Conservation (phyloP, 2,113 vertebrate genomes). For the Ictalurus furcatus region DNA sequence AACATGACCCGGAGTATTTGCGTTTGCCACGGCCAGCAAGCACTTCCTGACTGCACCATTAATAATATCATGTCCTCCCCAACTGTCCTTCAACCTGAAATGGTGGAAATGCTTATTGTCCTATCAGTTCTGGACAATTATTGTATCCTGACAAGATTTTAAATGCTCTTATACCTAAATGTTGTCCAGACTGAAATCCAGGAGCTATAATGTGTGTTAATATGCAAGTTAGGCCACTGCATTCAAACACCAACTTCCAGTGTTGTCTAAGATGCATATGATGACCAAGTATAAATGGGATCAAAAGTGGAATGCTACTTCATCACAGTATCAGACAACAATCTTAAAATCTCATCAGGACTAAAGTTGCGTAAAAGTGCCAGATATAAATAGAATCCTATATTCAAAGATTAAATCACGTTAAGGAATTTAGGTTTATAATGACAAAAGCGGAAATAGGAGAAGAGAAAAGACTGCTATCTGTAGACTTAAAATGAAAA, state of each 20-base stretch:
- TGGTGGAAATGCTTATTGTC: not conserved
- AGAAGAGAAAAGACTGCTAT: not conserved
- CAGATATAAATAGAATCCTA: not conserved
- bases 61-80: not conserved
- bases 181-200: not conserved
- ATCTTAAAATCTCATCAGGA: not conserved
- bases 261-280: not conserved
- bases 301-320: not conserved
- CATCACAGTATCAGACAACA: not conserved
- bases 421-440: slow-evolving; percentile 2
- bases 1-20: not conserved
- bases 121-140: not conserved
- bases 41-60: not conserved
- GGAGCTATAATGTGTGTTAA: too few species aligned
- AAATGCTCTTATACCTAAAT: not conserved
- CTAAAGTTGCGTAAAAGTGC: not conserved
- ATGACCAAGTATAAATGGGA: not conserved
- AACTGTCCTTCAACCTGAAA: not conserved
- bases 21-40: not conserved
- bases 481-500: not conserved
- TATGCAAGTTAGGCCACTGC: not conserved
- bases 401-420: not conserved
- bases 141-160: not conserved
- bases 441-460: not conserved
- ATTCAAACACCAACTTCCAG: not conserved